Evolutionary conservation across 2,113 vertebrate genomes (phyloP).

Genomic region (Antennarius striatus): DNA sequence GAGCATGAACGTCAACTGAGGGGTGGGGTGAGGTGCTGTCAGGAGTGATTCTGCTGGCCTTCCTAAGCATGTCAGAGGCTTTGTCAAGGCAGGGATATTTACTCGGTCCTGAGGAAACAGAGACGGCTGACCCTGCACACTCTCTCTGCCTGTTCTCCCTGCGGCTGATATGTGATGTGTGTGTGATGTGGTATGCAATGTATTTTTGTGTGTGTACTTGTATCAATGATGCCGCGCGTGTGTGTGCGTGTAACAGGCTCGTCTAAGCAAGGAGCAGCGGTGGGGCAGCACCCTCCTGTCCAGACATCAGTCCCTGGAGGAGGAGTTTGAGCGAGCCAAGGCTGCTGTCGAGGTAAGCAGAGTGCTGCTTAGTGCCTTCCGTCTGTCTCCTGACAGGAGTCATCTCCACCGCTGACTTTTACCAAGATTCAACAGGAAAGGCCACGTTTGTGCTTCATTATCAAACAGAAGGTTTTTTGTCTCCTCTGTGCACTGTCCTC

Average conservation of each 20-base stretch:
- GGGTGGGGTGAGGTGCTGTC: constrained; percentile 52
- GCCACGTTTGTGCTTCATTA: no score
- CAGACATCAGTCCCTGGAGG: constrained; percentile 96
- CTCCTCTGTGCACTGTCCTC: no score
- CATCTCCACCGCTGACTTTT: no score
- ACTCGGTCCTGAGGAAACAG: constrained; percentile 57
- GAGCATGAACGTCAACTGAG: constrained; percentile 43
- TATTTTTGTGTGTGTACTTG: background rate
- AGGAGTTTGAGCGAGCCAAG: constrained; percentile 98
- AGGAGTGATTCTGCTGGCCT: constrained; percentile 59
- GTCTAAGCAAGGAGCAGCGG: constrained; percentile 87
- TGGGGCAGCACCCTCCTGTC: constrained; percentile 91
- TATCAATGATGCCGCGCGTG: constrained; percentile 13
- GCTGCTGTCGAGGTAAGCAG: constrained; percentile 94
- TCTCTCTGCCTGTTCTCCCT: constrained; percentile 59
- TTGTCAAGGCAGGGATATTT: constrained; percentile 68
- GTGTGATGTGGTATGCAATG: constrained; percentile 33
- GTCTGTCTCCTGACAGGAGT: constrained; percentile 37
- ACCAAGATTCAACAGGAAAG: no score
- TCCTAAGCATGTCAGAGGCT: constrained; percentile 69
- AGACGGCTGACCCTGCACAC: constrained; percentile 68
- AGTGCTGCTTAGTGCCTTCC: constrained; percentile 22
- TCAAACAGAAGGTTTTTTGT: no score
- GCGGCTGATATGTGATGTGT: constrained; percentile 33
- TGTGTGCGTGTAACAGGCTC: constrained; percentile 80